Evolutionary conservation across 2,888 invertebrate species (phyloP), one percentile per base, ranked within the genome.

Genomic region (Rutpela maculata): DNA sequence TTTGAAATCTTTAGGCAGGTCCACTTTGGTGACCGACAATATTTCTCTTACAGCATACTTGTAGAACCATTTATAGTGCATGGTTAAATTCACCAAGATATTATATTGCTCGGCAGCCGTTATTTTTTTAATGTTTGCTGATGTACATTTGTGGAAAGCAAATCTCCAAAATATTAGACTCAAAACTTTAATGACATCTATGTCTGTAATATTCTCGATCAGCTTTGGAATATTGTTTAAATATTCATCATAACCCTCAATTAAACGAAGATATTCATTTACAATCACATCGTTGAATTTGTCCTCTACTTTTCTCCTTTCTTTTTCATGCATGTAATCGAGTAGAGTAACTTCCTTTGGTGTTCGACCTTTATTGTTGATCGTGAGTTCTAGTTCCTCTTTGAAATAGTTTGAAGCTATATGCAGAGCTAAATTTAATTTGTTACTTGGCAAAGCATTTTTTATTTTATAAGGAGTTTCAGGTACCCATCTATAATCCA

Each of bases 21-120:
- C 59, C 10, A 79, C 65, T 18, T 84, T 80, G 11, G 86, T 80
- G 11, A 77, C 43, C 4, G 26, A 6, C 82, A 22, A 50, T 3
- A 90, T 63, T 57, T 83, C 86, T 38, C 86, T 86, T 1, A 94
- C 85, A 26, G 93, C 89, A 88, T 93, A 91, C 86, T 96, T 96
- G 18, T 91, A 89, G 55, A 96, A 87, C 96, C 96, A 96, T 88
- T 93, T 94, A 84, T 93, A 94, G 86, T 96, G 95, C 12, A 95
- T 90, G 80, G 92, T 91, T 0, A 96, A 85, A 69, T 93, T 90
- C n/a, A 93, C 92, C 59, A 93, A 88, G 1, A 93, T 89, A 77
- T 93, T 92, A 68, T 92, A 81, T 26, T 82, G 81, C 19, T 86
- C 75, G 17, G 71, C 59, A 7, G 76, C n/a, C 4, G 78, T 82